Evolutionary conservation across 2,797 vertebrate genomes (phyloP), one percentile per base, ranked within the genome.

Genomic region (Meriones psammophilus): DNA sequence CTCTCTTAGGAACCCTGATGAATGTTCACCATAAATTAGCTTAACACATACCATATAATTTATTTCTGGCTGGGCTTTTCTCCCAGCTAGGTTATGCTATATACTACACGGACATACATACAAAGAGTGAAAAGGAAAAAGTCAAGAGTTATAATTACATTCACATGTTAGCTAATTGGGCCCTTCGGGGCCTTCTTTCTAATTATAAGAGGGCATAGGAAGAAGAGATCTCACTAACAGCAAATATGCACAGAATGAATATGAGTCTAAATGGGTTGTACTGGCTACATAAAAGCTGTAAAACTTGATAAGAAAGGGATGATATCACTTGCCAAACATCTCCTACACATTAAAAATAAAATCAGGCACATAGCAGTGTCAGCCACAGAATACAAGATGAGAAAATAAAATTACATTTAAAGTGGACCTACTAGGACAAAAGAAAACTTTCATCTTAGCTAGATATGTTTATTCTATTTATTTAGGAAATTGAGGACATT

Each of bases 121-220:
- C 89, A 96, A 96, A 85, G 69, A 84, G 91, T 76, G 96, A 97
- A 97, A 85, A 91, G 42, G 30, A 64, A 97, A 96, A 97, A 97
- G 97, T 98, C 81, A 98, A 94, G 94, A 98, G 92, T 98, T 98
- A 98, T 98, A 98, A 98, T 98, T 98, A 98, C 97, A 98, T 98
- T 98, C 98, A 98, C 97, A 98, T 98, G 98, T 98, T 98, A 92
- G 97, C 96, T 99, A 99, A 98, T 98, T 98, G 98, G 98, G 98
- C 98, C 98, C 98, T 98, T 98, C 81, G 98, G 98, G 98, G 97
- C 97, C 95, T 98, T 94, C 92, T 96, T 98, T 95, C 98, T 98
- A 98, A 98, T 98, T 98, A 98, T 97, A 98, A 98, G 94, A 97
- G 91, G 77, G 88, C 96, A 98, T 87, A 95, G 94, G 98, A 97